These are phyloP conservation scores for Steatocranus sp. DNA, from an alignment of 2,797 vertebrate species.

Conservation along the genomic window DNA sequence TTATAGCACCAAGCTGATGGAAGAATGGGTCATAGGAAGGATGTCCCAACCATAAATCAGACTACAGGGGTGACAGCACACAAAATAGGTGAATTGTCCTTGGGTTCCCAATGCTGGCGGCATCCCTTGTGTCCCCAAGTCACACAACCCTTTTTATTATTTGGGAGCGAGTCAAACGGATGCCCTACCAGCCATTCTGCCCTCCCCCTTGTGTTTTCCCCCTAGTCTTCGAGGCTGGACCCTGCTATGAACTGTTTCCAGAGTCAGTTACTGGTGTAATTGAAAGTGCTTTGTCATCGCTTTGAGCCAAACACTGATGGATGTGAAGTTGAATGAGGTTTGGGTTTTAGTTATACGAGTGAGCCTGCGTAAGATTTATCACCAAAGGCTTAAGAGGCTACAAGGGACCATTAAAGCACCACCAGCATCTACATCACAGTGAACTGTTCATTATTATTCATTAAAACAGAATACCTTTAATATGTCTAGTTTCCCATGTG, in stretches of 20 bases:
- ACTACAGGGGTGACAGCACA: constrained; percentile 76
- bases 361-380: constrained; percentile 85
- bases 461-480: constrained; percentile 72
- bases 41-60: constrained; percentile 81
- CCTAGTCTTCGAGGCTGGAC: constrained; percentile 55
- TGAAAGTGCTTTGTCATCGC: constrained; percentile 90
- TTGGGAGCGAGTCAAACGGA: constrained; percentile 72
- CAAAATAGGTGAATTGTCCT: constrained; percentile 80
- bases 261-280: constrained; percentile 83
- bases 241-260: constrained; percentile 82
- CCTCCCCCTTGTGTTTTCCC: constrained; percentile 59
- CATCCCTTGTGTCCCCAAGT: constrained; percentile 69
- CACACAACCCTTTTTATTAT: constrained; percentile 74
- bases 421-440: constrained; percentile 58
- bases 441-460: constrained; percentile 80
- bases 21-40: constrained; percentile 74
- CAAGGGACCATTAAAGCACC: constrained; percentile 81
- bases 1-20: constrained; percentile 68
- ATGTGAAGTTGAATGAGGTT: constrained; percentile 91
- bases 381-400: constrained; percentile 79
- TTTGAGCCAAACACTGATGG: constrained; percentile 89
- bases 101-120: constrained; percentile 65
- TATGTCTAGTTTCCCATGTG: constrained; percentile 57
- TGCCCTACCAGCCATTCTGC: constrained; percentile 66
- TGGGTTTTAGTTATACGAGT: constrained; percentile 90